Base-by-base conservation (phyloP, 2,888 invertebrate species). In the Ferdinandea cuprea region DNA sequence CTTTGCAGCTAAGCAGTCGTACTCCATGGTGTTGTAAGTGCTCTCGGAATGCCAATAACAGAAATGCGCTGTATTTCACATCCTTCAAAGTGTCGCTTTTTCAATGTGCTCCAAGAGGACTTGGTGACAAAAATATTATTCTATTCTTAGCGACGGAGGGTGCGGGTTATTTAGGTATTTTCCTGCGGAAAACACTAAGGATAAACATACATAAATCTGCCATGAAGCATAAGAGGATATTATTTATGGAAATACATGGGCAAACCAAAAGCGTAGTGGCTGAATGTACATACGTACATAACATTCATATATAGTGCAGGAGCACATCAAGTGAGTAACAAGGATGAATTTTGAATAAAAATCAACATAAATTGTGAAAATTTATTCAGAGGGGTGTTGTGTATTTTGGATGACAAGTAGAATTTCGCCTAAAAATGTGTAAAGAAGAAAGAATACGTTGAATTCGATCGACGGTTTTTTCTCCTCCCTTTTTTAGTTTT, bases 201-300 rank as follows among this genome's bases (percentile, higher is more conserved):
- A 74, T 68, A 48, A 68, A 68, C 79, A 68, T 80, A 73, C 79
- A 68, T 80, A 80, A 80, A 80, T 80, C 73, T 68, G 74, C 68
- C 73, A 74, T 48, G 61, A 40, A 80, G 46, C 73, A 74, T 56
- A 69, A 63, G 56, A 74, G 68, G 79, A 68, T 79, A 61, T 79
- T 73, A 80, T 80, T 74, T 80, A 69, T 80, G 79, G 68, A 69
- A 80, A 73, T 56, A 17, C 19, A 42, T 30, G 25, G 52, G 32
- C 11, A 46, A 46, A 44, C 40, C 40, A 50, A 37, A 48, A 59
- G 9, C n/a, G 42, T 48, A 59, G 40, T 28, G 59, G 30, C 17
- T 5, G 25, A 25, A 5, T 25, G 25, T n/a, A n/a, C n/a, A n/a
- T n/a, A n/a, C n/a, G n/a, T n/a, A n/a, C n/a, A n/a, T n/a, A n/a